These are phyloP conservation scores for Henicopernis longicauda DNA, from an alignment of 2,113 vertebrate species.

Conservation along the genomic window DNA sequence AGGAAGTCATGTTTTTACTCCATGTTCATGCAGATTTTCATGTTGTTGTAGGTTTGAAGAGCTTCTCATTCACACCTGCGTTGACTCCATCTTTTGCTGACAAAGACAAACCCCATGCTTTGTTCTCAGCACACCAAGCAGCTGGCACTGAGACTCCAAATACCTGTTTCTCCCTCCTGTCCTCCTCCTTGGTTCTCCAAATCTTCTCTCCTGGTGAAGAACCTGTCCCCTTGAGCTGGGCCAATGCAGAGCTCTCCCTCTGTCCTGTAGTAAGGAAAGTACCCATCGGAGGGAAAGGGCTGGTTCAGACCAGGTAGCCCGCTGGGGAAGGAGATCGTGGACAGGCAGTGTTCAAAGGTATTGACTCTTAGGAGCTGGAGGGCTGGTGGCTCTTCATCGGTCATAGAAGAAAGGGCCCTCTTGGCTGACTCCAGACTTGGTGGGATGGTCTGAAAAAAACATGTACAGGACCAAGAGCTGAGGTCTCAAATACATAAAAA, in stretches of 20 bases:
- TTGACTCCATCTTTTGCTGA: not conserved
- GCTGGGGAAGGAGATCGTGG: accelerated
- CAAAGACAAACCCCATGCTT: not conserved
- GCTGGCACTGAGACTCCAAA: not conserved
- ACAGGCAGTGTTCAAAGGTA: not conserved
- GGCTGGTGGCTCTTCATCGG: not conserved
- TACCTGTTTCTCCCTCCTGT: not conserved
- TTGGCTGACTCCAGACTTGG: not conserved
- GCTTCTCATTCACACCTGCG: not conserved
- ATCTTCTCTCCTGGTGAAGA: not conserved
- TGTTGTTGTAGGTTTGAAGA: not conserved
- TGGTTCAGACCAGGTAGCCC: not conserved
- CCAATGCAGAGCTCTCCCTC: not conserved
- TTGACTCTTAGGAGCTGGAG: not conserved
- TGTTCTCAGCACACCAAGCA: conserved; percentile 7
- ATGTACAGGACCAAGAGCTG: not conserved
- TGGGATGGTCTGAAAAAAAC: conserved; percentile 3
- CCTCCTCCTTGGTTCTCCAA: not conserved
- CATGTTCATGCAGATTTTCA: not conserved
- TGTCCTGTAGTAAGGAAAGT: conserved; percentile 43
- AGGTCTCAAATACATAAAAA: not conserved
- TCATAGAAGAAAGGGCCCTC: not conserved
- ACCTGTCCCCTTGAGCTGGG: not conserved
- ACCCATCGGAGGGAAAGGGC: not conserved
- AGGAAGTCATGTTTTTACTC: not conserved